These are phyloP conservation scores for Odontamblyopus rebecca DNA, from an alignment of 2,797 vertebrate genomes.

Conservation along the genomic window DNA sequence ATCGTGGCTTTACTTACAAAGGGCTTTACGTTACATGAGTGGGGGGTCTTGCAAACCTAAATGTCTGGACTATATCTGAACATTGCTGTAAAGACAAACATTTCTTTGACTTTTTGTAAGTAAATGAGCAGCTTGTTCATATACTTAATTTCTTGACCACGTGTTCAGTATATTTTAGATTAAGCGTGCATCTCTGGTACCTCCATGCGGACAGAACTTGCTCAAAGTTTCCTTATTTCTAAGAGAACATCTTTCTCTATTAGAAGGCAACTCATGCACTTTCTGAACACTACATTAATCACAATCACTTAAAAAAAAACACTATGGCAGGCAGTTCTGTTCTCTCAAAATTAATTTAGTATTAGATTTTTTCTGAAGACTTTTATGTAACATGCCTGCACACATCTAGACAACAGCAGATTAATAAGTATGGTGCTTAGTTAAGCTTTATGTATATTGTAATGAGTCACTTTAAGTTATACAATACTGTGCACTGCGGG, in stretches of 20 bases:
- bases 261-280: conserved; percentile 40
- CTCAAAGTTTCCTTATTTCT: conserved; percentile 34
- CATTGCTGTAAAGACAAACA: conserved; percentile 43
- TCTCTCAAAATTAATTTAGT: conserved; percentile 12
- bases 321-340: not conserved
- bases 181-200: conserved; percentile 19
- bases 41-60: conserved; percentile 49
- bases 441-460: conserved; percentile 59
- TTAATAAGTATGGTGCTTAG: conserved; percentile 39
- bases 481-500: conserved; percentile 65
- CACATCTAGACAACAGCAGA: conserved; percentile 32
- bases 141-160: not conserved
- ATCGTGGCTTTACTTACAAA: conserved; percentile 64
- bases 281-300: conserved; percentile 47
- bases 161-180: conserved; percentile 20
- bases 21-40: conserved; percentile 71
- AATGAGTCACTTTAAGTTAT: conserved; percentile 56
- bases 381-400: conserved; percentile 36
- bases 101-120: conserved; percentile 30
- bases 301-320: not conserved
- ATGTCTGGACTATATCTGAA: conserved; percentile 40
- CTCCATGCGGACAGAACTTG: conserved; percentile 20
- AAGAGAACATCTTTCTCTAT: conserved; percentile 29
- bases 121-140: conserved; percentile 22
- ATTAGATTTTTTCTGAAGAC: conserved; percentile 14